Percentiles rank a stretch among this genome's conserved stretches.
These are phyloP conservation scores for Tiliqua scincoides DNA, from an alignment of 2,113 vertebrate genomes.

Conservation along the genomic window DNA sequence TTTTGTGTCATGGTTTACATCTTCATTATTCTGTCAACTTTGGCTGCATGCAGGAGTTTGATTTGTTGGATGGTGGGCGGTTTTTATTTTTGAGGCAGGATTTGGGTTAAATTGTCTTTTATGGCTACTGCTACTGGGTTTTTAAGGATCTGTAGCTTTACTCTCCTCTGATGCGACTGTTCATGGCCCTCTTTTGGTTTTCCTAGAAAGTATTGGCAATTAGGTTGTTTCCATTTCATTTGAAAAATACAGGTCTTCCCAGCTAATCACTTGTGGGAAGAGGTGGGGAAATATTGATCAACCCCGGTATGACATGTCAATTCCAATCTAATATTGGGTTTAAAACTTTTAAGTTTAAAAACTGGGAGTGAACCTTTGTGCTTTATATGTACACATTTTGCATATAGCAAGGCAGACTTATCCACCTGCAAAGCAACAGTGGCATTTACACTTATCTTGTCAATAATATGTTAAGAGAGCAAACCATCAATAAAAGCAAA, in stretches of 20 bases:
- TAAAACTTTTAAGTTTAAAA: constrained; percentile 8
- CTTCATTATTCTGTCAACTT: constrained; percentile 83
- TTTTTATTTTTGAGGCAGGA: not conserved
- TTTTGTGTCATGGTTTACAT: constrained; percentile 92
- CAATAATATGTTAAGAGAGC: not conserved
- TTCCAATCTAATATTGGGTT: constrained; percentile 18
- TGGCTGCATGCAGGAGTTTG: constrained; percentile 45
- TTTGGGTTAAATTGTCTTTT: not conserved
- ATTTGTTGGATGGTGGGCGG: not conserved
- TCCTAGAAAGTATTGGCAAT: not conserved
- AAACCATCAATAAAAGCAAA: not conserved
- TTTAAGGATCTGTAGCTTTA: too few relatives aligned
- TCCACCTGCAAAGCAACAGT: accelerated
- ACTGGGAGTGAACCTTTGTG: not conserved
- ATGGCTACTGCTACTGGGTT: not conserved
- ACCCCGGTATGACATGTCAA: not conserved
- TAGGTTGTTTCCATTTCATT: not conserved
- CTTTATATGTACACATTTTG: accelerated
- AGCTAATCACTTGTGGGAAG: not conserved
- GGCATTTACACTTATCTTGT: accelerated
- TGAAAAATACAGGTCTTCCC: too few relatives aligned
- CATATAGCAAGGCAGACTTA: not conserved
- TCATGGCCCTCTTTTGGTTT: not conserved
- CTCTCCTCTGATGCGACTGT: too few relatives aligned
- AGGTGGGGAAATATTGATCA: not conserved